These are phyloP conservation scores for Eutrigla gurnardus DNA, from an alignment of 2,797 vertebrate species.

Conservation along the genomic window DNA sequence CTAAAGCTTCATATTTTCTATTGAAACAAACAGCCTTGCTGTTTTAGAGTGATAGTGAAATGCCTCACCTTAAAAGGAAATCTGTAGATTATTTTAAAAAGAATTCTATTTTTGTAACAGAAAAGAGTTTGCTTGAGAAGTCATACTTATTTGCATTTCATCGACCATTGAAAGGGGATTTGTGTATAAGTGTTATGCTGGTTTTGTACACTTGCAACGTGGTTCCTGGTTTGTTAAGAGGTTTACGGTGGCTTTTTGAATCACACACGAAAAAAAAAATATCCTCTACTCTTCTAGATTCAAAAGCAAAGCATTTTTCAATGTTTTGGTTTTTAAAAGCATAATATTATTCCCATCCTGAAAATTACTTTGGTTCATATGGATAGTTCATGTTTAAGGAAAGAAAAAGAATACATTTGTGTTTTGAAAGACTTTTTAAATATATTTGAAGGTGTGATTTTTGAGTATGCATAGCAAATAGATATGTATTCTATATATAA, in stretches of 20 bases:
- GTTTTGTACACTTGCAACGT: slow-evolving; percentile 85
- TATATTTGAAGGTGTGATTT: slow-evolving; percentile 88
- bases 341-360: slow-evolving; percentile 73
- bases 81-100: slow-evolving; percentile 90
- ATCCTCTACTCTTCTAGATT: slow-evolving; percentile 74
- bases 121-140: slow-evolving; percentile 84
- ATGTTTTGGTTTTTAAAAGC: slow-evolving; percentile 76
- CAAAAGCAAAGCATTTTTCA: slow-evolving; percentile 78
- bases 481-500: slow-evolving; percentile 89
- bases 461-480: slow-evolving; percentile 88
- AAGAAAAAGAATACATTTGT: slow-evolving; percentile 79
- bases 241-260: slow-evolving; percentile 74
- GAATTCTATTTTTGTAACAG: slow-evolving; percentile 89
- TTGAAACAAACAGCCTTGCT: slow-evolving; percentile 83
- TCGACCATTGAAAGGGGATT: slow-evolving; percentile 78
- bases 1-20: slow-evolving; percentile 84
- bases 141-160: slow-evolving; percentile 85
- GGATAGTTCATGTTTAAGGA: slow-evolving; percentile 82
- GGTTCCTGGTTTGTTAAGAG: slow-evolving; percentile 81
- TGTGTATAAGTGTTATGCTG: slow-evolving; percentile 79
- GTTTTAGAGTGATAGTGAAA: slow-evolving; percentile 85
- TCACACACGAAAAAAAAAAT: slow-evolving; percentile 69
- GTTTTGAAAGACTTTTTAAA: slow-evolving; percentile 87
- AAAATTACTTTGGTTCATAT: slow-evolving; percentile 79
- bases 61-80: slow-evolving; percentile 87